Percentiles rank a stretch among this genome's conserved stretches.
phyloP scores from a whole-genome alignment of 2,888 invertebrate species.

The Epistrophe grossulariae region DNA sequence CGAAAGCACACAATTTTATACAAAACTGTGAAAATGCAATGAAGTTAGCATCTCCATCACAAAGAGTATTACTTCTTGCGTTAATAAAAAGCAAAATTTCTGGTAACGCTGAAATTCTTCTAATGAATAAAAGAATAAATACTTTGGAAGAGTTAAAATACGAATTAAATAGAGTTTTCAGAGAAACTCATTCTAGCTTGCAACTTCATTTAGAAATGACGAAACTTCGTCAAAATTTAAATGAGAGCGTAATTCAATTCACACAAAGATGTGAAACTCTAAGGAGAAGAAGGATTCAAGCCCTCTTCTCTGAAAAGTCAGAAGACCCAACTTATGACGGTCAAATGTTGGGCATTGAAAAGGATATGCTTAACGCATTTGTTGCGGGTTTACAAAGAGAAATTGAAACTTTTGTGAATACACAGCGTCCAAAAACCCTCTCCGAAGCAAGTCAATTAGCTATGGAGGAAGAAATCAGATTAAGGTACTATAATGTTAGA shows the following conservation, averaged over 20 bases:
- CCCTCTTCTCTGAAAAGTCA: neutral
- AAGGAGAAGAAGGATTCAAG: neutral
- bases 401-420: neutral
- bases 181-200: constrained; percentile 6
- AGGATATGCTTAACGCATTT: constrained; percentile 14
- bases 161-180: constrained; percentile 20
- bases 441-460: constrained; percentile 5
- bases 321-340: constrained; percentile 9
- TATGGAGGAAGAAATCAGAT: constrained; percentile 4
- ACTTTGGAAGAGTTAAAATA: neutral
- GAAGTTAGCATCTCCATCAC: constrained; percentile 10
- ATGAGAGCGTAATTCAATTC: neutral
- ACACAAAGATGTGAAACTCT: neutral
- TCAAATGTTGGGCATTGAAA: constrained; percentile 5
- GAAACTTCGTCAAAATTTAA: neutral
- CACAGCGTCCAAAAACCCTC: neutral
- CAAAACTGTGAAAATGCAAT: constrained; percentile 33
- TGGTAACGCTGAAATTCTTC: constrained; percentile 23
- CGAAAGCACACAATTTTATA: constrained; percentile 26
- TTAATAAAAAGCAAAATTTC: constrained; percentile 31
- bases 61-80: constrained; percentile 6
- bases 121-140: constrained; percentile 23
- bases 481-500: neutral
- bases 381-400: neutral
- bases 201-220: constrained; percentile 7